Base-by-base conservation (phyloP, 2,888 invertebrate genomes). In the Chaetogeoica ovagalla region DNA sequence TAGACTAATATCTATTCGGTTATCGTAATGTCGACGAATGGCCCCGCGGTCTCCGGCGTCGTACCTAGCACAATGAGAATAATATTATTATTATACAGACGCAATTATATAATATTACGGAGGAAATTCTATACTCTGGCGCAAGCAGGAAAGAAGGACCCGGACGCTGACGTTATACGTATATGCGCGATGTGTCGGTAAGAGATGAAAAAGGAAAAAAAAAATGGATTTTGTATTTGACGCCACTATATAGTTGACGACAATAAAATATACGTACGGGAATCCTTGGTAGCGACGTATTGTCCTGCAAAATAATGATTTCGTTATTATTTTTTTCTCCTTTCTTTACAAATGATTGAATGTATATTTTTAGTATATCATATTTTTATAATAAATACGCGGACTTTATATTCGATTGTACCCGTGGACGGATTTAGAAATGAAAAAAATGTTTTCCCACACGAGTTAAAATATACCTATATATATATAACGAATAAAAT, bases 1-100 rank as follows among this genome's bases (percentile, higher is more conserved):
- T 7, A n/a, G 60, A 48, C 76, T 76, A 68, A 76, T 76, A 60
- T 68, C 15, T 76, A 76, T 76, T 76, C 76, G 52, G 68, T 60
- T 76, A 69, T 69, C 76, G 76, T 76, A 68, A 5, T 11, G 2
- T 19, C 39, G n/a, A 13, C 21, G 43, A 39, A 2, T 23, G 48
- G 23, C 21, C 48, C 57, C 60, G 59, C 21, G 43, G 23, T 59
- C 39, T 3, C 7, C 43, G 43, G 2, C 30, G 30, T 4, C 2
- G 30, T 30, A n/a, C n/a, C n/a, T 4, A 30, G 30, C 30, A 30
- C 30, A 30, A 30, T 30, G 30, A 30, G 30, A 30, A 30, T 4
- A n/a, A n/a, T n/a, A n/a, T n/a, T n/a, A n/a, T n/a, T n/a, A 39
- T 39, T 6, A 6, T 43, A 57, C 39, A 23, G 57, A 21, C 11